Base-by-base conservation (phyloP, 2,888 invertebrate genomes). In the Torymus aiolomorphi region DNA sequence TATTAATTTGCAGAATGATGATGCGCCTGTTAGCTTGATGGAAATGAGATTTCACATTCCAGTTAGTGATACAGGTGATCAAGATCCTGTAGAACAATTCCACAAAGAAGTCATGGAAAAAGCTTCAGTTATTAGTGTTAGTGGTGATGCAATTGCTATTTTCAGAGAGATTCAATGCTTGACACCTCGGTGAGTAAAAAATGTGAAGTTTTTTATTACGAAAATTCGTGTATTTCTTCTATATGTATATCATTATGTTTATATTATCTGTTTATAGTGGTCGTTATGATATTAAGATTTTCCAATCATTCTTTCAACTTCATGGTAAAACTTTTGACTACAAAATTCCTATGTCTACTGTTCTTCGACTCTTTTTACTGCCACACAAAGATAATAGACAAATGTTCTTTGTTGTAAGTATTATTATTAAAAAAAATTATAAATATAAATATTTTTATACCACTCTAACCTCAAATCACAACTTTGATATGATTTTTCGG, bases 301-400 rank as follows among this genome's bases (percentile, higher is more conserved):
- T 97, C 91, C 96, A 96, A 71, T 93, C 96, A 0, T 97, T 97
- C 90, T 95, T 98, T 86, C 97, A 97, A 91, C 93, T 98, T 80
- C 97, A 97, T 88, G 98, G 98, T 87, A 99, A 99, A 93, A 99
- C 99, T 0, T 99, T 98, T 88, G 99, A 99, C 92, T 99, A 99
- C 92, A 99, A 99, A 92, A 99, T 99, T 85, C 98, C 99, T 0
- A 97, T 98, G 94, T 97, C 97, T 0, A 98, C 98, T 0, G 98
- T 99, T 3, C 92, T 98, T 16, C 94, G 99, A 10, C 91, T 99
- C 16, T 99, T 99, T 89, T 92, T 99, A 52, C 91, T 99, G 72
- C 99, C 99, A 0, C 99, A 99, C 89, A 98, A 97, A 89, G 99
- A 99, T 90, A 96, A 95, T n/a, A 92, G 99, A 1, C 99, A 99